Conservation (phyloP, 1,140 invertebrate species). For the Piezodorus guildinii region DNA sequence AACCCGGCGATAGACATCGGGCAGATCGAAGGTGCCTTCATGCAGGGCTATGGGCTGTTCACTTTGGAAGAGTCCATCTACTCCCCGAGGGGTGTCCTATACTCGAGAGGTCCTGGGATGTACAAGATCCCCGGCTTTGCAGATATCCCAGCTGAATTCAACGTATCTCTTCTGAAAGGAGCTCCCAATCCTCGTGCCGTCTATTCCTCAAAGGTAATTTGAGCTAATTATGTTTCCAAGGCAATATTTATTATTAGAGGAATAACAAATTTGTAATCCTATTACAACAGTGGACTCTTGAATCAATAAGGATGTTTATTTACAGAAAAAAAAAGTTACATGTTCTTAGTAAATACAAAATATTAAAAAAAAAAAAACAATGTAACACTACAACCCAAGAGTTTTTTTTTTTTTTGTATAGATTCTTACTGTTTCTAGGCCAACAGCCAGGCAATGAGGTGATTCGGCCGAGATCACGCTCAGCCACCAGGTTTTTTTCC, state of each 20-base stretch:
- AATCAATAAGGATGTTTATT: no score
- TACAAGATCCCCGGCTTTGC: slow-evolving; percentile 88
- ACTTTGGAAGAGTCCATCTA: slow-evolving; percentile 82
- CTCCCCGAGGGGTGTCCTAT: slow-evolving; percentile 66
- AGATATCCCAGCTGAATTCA: slow-evolving; percentile 83
- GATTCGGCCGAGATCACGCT: no score
- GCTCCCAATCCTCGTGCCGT: slow-evolving; percentile 78
- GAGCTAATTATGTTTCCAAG: not conserved
- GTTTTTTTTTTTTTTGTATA: no score
- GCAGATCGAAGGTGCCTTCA: slow-evolving; percentile 87
- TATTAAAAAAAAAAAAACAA: no score
- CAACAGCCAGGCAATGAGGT: no score
- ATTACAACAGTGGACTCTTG: no score
- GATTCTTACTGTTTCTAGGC: no score
- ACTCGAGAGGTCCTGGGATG: slow-evolving; percentile 76
- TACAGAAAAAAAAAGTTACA: no score
- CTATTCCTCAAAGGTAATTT: slow-evolving; percentile 87
- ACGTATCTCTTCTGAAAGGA: slow-evolving; percentile 81
- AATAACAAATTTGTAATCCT: no score
- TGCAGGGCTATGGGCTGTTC: slow-evolving; percentile 86
- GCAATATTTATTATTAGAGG: not conserved
- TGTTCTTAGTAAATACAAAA: no score
- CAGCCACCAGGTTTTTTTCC: no score
- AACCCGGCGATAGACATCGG: slow-evolving; percentile 95
- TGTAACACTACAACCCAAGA: no score